Percentiles rank a stretch among this genome's conserved stretches.
Conservation (phyloP, 2,888 invertebrate species). For the Cryptocephalus moraei region DNA sequence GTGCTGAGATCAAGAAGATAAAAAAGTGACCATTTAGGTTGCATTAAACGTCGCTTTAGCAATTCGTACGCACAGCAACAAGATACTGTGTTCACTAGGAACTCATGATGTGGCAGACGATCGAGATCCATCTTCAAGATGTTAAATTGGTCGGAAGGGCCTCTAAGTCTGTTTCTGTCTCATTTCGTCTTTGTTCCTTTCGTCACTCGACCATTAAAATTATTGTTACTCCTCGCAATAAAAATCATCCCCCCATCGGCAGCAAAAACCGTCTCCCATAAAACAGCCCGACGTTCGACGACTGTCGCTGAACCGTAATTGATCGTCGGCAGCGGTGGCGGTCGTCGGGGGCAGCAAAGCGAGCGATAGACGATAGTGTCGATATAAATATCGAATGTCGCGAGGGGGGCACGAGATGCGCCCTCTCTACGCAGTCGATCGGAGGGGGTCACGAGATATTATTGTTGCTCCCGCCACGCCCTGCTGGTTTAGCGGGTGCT, state of each 20-base stretch:
- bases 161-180: too few relatives aligned
- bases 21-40: too few relatives aligned
- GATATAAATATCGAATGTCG: slow-evolving; percentile 21
- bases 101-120: too few relatives aligned
- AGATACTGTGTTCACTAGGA: too few relatives aligned
- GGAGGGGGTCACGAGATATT: slow-evolving; percentile 10
- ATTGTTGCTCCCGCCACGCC: slow-evolving; percentile 31
- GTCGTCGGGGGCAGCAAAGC: too few relatives aligned
- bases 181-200: too few relatives aligned
- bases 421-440: neutral
- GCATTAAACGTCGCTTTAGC: too few relatives aligned
- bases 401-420: neutral
- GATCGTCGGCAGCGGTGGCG: slow-evolving; percentile 8
- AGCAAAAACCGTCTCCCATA: slow-evolving; percentile 11
- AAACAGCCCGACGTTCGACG: neutral
- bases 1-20: too few relatives aligned
- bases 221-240: slow-evolving; percentile 8
- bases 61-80: too few relatives aligned
- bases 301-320: slow-evolving; percentile 9
- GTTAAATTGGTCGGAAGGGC: too few relatives aligned
- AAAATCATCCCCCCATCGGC: slow-evolving; percentile 8
- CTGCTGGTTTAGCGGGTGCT: slow-evolving; percentile 33
- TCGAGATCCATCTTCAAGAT: too few relatives aligned
- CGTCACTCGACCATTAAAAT: too few relatives aligned
- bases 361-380: slow-evolving; percentile 16